Conservation (phyloP, 2,113 vertebrate genomes). For the Elachura formosa region DNA sequence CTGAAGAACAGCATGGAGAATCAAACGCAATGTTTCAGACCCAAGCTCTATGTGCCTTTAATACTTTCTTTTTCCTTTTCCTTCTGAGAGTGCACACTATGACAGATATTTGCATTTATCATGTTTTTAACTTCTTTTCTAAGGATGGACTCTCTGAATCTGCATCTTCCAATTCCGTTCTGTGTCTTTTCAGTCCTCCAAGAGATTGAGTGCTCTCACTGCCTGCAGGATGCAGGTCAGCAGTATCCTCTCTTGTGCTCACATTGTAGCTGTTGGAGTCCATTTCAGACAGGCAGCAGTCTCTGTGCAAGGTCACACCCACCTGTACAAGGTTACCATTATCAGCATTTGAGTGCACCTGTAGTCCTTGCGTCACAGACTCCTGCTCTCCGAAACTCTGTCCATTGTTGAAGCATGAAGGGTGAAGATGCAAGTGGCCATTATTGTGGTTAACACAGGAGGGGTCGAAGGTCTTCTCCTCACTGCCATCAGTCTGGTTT, state of each 20-base stretch:
- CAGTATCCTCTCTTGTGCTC: constrained; percentile 67
- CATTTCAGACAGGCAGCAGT: constrained; percentile 71
- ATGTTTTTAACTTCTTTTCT: constrained; percentile 94
- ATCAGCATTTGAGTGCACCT: constrained; percentile 64
- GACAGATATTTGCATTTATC: constrained; percentile 69
- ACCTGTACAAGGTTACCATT: constrained; percentile 58
- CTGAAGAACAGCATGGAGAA: constrained; percentile 70
- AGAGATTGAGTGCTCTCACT: constrained; percentile 59
- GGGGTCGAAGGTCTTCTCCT: constrained; percentile 70
- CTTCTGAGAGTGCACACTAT: constrained; percentile 28
- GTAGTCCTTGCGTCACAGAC: constrained; percentile 53
- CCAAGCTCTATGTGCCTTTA: constrained; percentile 76
- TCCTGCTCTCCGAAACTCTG: constrained; percentile 73
- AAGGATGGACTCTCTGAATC: constrained; percentile 81
- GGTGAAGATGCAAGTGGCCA: constrained; percentile 72
- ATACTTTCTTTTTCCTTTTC: constrained; percentile 60
- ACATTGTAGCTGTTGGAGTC: constrained; percentile 69
- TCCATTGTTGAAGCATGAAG: constrained; percentile 68
- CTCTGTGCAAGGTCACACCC: constrained; percentile 69
- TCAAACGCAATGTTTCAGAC: constrained; percentile 70
- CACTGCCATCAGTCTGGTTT: constrained; percentile 71
- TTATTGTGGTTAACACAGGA: constrained; percentile 76
- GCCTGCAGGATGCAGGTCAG: constrained; percentile 54
- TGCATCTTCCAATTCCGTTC: constrained; percentile 76
- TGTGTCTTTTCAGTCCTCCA: constrained; percentile 86